phyloP scores from a whole-genome alignment of 2,113 vertebrate genomes.

The Diadophis punctatus region DNA sequence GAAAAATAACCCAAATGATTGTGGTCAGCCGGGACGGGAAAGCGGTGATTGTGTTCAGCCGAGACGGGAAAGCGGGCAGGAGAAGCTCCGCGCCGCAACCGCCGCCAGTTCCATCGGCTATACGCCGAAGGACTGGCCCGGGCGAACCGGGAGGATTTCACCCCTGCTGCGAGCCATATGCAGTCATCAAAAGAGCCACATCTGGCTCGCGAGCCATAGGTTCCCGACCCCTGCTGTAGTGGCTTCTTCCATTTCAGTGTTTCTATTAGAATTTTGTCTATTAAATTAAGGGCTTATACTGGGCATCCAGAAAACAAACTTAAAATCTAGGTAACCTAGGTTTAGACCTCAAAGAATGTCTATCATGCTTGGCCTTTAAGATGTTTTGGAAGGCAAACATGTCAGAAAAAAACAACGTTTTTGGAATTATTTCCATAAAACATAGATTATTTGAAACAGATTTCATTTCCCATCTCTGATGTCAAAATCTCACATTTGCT shows the following conservation, averaged over 20 bases:
- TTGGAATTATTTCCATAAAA: neutral
- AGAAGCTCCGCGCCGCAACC: too few species aligned
- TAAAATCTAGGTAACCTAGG: neutral
- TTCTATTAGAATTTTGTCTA: neutral
- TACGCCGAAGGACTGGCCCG: too few species aligned
- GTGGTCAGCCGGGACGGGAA: too few species aligned
- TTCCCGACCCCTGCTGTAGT: too few species aligned
- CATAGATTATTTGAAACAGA: neutral
- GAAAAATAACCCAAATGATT: too few species aligned
- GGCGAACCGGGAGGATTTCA: too few species aligned
- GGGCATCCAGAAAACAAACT: neutral
- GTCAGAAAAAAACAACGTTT: neutral
- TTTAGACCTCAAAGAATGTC: neutral
- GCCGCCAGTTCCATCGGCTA: too few species aligned
- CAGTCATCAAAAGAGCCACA: too few species aligned
- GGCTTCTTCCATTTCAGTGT: neutral
- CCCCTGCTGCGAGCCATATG: too few species aligned
- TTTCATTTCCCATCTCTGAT: neutral
- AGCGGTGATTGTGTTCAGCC: too few species aligned
- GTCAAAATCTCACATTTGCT: neutral
- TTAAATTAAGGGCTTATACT: neutral
- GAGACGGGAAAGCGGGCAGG: too few species aligned
- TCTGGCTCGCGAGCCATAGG: too few species aligned
- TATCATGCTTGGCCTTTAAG: neutral
- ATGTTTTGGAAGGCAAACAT: neutral